Evolutionary conservation across 2,797 vertebrate genomes (phyloP).

Genomic region (Sebastes vulpes): DNA sequence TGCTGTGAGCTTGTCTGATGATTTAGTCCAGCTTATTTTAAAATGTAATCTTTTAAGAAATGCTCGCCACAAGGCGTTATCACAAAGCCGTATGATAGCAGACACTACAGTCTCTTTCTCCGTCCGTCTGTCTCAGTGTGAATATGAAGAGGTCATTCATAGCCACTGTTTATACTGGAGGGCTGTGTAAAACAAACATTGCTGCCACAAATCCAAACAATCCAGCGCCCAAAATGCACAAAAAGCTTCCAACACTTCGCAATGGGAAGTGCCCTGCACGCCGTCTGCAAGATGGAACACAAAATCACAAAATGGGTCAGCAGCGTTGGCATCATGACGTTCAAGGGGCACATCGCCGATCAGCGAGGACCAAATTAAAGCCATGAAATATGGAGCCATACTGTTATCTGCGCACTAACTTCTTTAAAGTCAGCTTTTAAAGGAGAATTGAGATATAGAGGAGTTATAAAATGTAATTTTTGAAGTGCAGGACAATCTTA

Average conservation of each 20-base stretch:
- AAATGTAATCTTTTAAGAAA: neutral
- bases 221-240: conserved; percentile 41
- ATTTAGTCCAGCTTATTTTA: conserved; percentile 23
- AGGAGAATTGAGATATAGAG: conserved; percentile 42
- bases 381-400: conserved; percentile 43
- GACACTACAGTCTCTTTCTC: neutral
- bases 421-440: conserved; percentile 62
- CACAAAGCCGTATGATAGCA: conserved; percentile 14
- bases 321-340: conserved; percentile 13
- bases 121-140: neutral
- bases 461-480: conserved; percentile 68
- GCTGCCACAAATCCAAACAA: conserved; percentile 51
- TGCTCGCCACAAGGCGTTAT: conserved; percentile 28
- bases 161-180: conserved; percentile 25
- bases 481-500: conserved; percentile 63
- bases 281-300: conserved; percentile 17
- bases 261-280: neutral
- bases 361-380: conserved; percentile 57
- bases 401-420: conserved; percentile 55
- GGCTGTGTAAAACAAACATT: conserved; percentile 50
- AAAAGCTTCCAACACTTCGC: conserved; percentile 27
- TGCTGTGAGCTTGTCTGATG: conserved; percentile 3
- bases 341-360: conserved; percentile 44
- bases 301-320: conserved; percentile 53
- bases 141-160: conserved; percentile 33